Percentiles rank a stretch among this genome's conserved stretches.
Conservation (phyloP, 2,797 vertebrate genomes). For the Echiichthys vipera region DNA sequence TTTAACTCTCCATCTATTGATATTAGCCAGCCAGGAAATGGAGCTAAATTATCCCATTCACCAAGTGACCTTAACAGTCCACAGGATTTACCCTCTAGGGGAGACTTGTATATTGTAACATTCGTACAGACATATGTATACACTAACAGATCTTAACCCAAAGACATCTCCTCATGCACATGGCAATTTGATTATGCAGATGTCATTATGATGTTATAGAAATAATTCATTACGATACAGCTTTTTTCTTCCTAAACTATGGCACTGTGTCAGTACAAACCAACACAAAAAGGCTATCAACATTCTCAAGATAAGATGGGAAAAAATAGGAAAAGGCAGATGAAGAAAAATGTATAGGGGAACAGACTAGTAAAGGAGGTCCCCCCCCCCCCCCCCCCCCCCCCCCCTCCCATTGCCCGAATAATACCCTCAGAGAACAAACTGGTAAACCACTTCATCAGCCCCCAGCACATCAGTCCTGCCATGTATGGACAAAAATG, state of each 20-base stretch:
- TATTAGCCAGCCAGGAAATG: conserved; percentile 70
- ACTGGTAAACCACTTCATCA: conserved; percentile 56
- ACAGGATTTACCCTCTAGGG: conserved; percentile 60
- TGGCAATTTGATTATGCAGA: conserved; percentile 29
- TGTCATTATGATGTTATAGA: conserved; percentile 12
- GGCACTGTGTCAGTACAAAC: not conserved
- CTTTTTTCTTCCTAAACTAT: not conserved
- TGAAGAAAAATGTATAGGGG: conserved; percentile 46
- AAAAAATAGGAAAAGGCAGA: conserved; percentile 32
- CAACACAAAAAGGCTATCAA: conserved; percentile 29
- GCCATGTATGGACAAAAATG: conserved; percentile 50
- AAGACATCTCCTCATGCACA: conserved; percentile 20
- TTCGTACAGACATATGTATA: conserved; percentile 6
- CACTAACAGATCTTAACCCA: conserved; percentile 6
- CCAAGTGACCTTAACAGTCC: conserved; percentile 64
- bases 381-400: conserved; percentile 48
- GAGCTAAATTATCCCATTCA: conserved; percentile 75
- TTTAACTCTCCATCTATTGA: conserved; percentile 74
- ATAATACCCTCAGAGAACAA: conserved; percentile 56
- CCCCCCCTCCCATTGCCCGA: conserved; percentile 25
- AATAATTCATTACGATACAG: conserved; percentile 19
- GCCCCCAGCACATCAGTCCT: conserved; percentile 48
- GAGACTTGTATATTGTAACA: conserved; percentile 21
- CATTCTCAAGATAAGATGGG: conserved; percentile 21
- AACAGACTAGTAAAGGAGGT: conserved; percentile 55